phyloP scores from a whole-genome alignment of 2,888 invertebrate genomes.

The Baccha elongata region DNA sequence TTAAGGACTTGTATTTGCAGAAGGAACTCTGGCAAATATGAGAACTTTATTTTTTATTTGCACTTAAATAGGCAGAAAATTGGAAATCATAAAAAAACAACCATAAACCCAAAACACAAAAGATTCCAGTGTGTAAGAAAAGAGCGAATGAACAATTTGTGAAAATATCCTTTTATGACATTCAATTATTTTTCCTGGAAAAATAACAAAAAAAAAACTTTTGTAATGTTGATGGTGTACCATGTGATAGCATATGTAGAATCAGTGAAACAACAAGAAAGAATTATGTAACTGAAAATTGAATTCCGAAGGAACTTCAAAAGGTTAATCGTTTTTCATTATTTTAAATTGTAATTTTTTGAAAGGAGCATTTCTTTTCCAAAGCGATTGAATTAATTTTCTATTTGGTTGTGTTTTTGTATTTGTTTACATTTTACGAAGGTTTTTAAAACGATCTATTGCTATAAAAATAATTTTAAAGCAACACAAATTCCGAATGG shows the following conservation, averaged over 20 bases:
- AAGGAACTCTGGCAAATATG: neutral
- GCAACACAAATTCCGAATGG: too few species aligned
- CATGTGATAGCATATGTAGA: too few species aligned
- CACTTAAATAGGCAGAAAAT: conserved; percentile 70
- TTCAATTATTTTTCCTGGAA: conserved; percentile 40
- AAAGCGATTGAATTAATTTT: neutral
- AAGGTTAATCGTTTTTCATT: neutral
- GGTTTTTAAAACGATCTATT: too few species aligned
- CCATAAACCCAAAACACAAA: neutral
- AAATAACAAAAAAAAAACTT: neutral
- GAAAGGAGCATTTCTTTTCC: neutral
- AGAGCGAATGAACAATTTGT: conserved; percentile 21
- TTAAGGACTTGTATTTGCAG: neutral
- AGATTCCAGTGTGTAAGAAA: neutral
- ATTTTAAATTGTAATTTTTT: conserved; percentile 1
- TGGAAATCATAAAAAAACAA: conserved; percentile 56
- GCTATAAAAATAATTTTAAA: too few species aligned
- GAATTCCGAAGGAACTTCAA: neutral
- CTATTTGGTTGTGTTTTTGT: neutral
- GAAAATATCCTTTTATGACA: conserved; percentile 63
- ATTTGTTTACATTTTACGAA: neutral
- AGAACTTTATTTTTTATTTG: conserved; percentile 52
- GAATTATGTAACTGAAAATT: conserved; percentile 25
- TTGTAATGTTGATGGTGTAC: neutral
- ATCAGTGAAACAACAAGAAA: neutral